A percentile compares a stretch with the other conserved stretches of the same genome.
These are phyloP conservation scores for Uropsilus gracilis DNA, from an alignment of 2,113 vertebrate genomes.

Conservation along the genomic window DNA sequence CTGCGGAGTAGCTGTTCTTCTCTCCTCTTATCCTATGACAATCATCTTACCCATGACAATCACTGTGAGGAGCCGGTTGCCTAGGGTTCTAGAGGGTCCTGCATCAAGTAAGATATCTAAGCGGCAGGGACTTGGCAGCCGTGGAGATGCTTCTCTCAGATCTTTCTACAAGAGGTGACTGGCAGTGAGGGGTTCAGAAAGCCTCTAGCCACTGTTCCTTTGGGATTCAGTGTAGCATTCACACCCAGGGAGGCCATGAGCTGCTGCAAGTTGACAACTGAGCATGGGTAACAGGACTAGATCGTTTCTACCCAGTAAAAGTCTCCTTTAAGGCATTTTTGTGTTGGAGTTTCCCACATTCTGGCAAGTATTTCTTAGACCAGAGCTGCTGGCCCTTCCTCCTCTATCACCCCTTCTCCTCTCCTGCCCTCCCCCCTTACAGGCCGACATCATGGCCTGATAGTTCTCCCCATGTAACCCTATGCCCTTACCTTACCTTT, in stretches of 20 bases:
- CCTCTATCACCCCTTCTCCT: no score
- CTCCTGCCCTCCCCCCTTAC: accelerated
- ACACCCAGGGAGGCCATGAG: background rate
- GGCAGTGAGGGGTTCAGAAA: background rate
- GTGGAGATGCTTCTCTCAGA: background rate
- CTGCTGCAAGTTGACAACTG: background rate
- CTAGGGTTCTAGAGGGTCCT: background rate
- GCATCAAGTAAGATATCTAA: background rate
- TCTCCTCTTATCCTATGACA: background rate
- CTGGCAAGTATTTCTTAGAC: background rate
- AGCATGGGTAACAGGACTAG: background rate
- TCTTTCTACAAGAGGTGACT: background rate
- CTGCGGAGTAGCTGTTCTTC: background rate
- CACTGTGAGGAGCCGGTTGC: background rate
- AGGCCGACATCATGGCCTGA: background rate
- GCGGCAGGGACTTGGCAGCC: background rate
- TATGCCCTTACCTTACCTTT: background rate
- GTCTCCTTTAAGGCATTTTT: background rate
- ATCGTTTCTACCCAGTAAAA: background rate
- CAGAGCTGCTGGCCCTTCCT: background rate
- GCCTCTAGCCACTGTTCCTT: background rate
- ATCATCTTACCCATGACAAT: no score
- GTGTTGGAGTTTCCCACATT: background rate
- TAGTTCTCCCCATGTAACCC: background rate
- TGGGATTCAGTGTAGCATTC: background rate